Evolutionary conservation across 2,888 invertebrate genomes (phyloP).

Genomic region (Cryptosula pallasiana): DNA sequence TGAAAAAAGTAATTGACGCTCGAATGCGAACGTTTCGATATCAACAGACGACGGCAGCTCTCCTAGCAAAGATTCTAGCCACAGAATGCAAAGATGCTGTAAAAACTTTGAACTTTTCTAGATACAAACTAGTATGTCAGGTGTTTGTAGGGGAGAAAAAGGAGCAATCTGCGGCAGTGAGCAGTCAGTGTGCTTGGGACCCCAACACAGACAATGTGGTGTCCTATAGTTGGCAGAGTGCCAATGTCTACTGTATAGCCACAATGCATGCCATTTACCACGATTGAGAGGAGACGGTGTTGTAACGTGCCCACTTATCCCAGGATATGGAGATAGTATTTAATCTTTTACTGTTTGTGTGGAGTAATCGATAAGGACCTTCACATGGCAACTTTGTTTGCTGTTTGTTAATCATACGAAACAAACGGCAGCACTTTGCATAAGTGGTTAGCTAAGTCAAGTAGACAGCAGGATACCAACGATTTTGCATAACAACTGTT

Average conservation of each 20-base stretch:
- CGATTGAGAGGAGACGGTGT: constrained; percentile 30
- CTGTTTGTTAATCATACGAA: too few relatives aligned
- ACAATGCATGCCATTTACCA: constrained; percentile 37
- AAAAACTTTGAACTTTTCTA: constrained; percentile 35
- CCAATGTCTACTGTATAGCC: constrained; percentile 35
- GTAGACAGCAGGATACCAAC: too few relatives aligned
- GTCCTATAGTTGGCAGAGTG: constrained; percentile 34
- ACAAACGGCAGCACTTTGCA: too few relatives aligned
- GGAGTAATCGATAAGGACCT: too few relatives aligned
- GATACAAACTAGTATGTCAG: constrained; percentile 37
- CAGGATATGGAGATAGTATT: too few relatives aligned
- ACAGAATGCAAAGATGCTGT: constrained; percentile 40
- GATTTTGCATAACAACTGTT: neutral
- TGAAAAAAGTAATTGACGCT: constrained; percentile 32
- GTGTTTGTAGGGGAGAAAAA: constrained; percentile 35
- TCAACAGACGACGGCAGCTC: constrained; percentile 34
- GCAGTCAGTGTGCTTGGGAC: constrained; percentile 38
- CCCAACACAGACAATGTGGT: constrained; percentile 34
- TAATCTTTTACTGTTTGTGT: too few relatives aligned
- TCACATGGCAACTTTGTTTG: neutral
- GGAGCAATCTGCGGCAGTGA: constrained; percentile 33
- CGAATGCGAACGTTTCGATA: constrained; percentile 33
- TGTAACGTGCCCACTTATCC: too few relatives aligned
- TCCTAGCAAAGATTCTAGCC: constrained; percentile 33
- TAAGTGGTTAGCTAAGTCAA: too few relatives aligned